phyloP scores from a whole-genome alignment of 2,113 vertebrate genomes.

The Lasiurus cinereus region DNA sequence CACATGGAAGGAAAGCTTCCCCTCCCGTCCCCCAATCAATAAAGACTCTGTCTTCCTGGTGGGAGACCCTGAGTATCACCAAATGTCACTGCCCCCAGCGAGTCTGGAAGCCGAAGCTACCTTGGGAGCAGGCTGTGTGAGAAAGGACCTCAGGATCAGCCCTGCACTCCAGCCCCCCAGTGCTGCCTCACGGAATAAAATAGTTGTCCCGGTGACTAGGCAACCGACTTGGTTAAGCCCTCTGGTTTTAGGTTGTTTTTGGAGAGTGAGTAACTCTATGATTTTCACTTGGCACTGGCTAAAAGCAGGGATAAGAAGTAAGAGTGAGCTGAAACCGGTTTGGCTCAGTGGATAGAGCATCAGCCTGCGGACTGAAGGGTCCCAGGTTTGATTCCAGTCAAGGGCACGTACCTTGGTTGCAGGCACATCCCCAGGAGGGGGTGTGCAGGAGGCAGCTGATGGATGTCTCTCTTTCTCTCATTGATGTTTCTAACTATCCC shows the following conservation, averaged over 20 bases:
- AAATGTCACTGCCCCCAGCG: not conserved
- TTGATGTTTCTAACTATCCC: too few species aligned
- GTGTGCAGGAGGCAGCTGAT: too few species aligned
- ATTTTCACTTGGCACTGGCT: conserved; percentile 74
- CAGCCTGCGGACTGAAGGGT: too few species aligned
- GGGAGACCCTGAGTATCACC: not conserved
- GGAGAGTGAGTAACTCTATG: conserved; percentile 66
- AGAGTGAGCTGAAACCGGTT: conserved; percentile 24
- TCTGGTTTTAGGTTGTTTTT: conserved; percentile 72
- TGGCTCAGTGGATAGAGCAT: too few species aligned
- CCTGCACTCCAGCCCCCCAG: not conserved
- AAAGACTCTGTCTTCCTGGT: conserved; percentile 1
- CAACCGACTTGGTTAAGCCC: conserved; percentile 70
- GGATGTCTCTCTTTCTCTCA: too few species aligned
- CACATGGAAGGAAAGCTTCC: not conserved
- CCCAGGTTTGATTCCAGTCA: too few species aligned
- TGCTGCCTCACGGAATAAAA: conserved; percentile 46
- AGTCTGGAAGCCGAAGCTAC: not conserved
- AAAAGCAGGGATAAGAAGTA: conserved; percentile 26
- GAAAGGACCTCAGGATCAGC: not conserved
- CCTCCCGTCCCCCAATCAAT: not conserved
- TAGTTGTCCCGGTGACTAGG: conserved; percentile 52
- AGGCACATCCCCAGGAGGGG: too few species aligned
- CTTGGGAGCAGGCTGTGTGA: not conserved
- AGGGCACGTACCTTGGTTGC: too few species aligned